Base-by-base conservation (phyloP, 1,140 invertebrate species). In the Apocrypta bakeri region DNA sequence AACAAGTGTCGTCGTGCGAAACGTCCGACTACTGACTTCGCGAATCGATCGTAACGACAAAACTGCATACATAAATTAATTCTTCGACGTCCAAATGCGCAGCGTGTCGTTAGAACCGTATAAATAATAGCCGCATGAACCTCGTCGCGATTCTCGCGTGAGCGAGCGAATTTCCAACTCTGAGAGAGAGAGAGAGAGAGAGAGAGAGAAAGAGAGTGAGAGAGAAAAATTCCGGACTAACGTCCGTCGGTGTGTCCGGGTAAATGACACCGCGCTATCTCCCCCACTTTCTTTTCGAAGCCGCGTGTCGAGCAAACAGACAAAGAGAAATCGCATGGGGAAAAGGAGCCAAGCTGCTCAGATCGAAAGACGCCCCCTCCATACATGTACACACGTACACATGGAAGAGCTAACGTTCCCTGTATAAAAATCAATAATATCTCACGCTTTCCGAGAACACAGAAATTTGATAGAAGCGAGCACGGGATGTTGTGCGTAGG, bases 341-440 rank as follows among this genome's bases (percentile, higher is more conserved):
- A 83, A 83, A 73, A 68, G 64, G 8, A 74, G 63, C 11, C 14
- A 63, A 76, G 29, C 33, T 24, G 29, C 21, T n/a, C 9, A 72
- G 56, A 76, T 69, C 74, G 64, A 82, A 82, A 84, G 68, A 85
- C 82, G 71, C 79, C 84, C 75, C 82, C 84, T 86, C 87, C 84
- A 84, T 68, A 78, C 84, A 74, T 85, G 79, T 69, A 68, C 84
- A 29, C 82, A 68, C 75, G 27, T 24, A 72, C 79, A 66, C 61
- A 79, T 79, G 72, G 33, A 66, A 56, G 29, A 69, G 29, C 80
- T 71, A 31, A 71, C 75, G 84, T 14, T 61, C 56, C 56, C 84
- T 87, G 84, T 90, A 90, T 89, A 89, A 91, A 92, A 92, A 92
- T 92, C 91, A 92, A 92, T 92, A 92, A 92, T 90, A 90, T 92